Evolutionary conservation across 2,113 vertebrate species (phyloP).

Genomic region (Neolamprologus tretocephalus): DNA sequence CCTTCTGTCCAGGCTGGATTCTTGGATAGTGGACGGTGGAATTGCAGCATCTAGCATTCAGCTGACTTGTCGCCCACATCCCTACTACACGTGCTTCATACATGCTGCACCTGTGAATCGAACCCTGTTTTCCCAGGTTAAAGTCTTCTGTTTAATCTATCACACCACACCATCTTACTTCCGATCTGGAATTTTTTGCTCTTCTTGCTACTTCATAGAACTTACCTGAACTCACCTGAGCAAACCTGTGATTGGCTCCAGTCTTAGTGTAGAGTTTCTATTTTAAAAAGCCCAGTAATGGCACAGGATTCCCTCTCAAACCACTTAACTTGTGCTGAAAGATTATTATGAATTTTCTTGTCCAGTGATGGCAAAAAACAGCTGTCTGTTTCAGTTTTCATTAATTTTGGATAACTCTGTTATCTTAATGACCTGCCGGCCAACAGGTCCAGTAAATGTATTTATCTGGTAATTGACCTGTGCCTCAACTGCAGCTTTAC

Average conservation of each 20-base stretch:
- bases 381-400: not conserved
- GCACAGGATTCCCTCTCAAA: not conserved
- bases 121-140: not conserved
- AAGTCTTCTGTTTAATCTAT: not conserved
- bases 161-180: not conserved
- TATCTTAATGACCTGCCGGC: not conserved
- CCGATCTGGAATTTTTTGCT: not conserved
- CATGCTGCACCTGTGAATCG: not conserved
- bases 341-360: not conserved
- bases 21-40: not conserved
- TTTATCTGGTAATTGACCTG: not conserved
- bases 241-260: not conserved
- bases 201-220: not conserved
- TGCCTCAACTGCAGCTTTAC: not conserved
- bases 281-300: not conserved
- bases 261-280: not conserved
- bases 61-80: not conserved
- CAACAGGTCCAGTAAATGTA: not conserved
- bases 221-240: not conserved
- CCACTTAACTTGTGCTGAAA: not conserved
- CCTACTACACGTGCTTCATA: not conserved
- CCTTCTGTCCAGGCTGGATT: not conserved
- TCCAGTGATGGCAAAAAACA: not conserved
- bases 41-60: not conserved
- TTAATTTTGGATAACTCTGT: not conserved